Percentiles rank a stretch among this genome's conserved stretches.
Evolutionary conservation across 2,113 vertebrate species (phyloP).

Genomic region (Rhineura floridana): DNA sequence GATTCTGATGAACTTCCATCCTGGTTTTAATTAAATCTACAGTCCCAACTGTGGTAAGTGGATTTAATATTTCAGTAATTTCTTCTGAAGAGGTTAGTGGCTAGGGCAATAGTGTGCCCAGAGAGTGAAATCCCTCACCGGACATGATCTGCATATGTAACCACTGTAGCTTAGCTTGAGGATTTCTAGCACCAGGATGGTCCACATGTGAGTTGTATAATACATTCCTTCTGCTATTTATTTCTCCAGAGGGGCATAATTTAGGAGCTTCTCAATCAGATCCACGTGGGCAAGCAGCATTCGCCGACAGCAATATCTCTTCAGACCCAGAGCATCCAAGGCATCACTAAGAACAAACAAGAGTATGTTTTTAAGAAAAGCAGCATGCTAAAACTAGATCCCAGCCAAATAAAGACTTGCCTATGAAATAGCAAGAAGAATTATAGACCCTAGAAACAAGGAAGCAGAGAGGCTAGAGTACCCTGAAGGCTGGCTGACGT

Average conservation of each 20-base stretch:
- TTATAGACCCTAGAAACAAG: not conserved
- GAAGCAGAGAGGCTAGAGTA: no score
- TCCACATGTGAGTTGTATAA: conserved; percentile 43
- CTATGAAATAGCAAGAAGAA: not conserved
- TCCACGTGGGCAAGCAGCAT: conserved; percentile 98
- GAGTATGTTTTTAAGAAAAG: not conserved
- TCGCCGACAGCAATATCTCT: conserved; percentile 96
- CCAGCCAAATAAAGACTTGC: not conserved
- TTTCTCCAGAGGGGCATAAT: conserved; percentile 97
- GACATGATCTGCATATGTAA: conserved; percentile 35
- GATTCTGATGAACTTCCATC: conserved; percentile 19
- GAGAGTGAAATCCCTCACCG: conserved; percentile 40
- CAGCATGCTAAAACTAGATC: not conserved
- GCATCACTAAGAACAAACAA: conserved; percentile 83
- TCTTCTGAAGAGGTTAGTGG: conserved; percentile 36
- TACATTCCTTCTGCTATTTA: conserved; percentile 63
- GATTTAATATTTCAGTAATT: conserved; percentile 45
- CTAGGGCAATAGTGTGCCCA: conserved; percentile 3
- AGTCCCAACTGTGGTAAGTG: conserved; percentile 24
- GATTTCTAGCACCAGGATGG: conserved; percentile 46
- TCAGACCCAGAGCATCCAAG: conserved; percentile 94
- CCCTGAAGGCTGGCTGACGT: no score
- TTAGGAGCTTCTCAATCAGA: conserved; percentile 96
- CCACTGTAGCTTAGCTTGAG: conserved; percentile 41
- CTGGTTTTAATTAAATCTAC: conserved; percentile 39